phyloP scores from a whole-genome alignment of 2,888 invertebrate species.

The Ochlodes sylvanus region DNA sequence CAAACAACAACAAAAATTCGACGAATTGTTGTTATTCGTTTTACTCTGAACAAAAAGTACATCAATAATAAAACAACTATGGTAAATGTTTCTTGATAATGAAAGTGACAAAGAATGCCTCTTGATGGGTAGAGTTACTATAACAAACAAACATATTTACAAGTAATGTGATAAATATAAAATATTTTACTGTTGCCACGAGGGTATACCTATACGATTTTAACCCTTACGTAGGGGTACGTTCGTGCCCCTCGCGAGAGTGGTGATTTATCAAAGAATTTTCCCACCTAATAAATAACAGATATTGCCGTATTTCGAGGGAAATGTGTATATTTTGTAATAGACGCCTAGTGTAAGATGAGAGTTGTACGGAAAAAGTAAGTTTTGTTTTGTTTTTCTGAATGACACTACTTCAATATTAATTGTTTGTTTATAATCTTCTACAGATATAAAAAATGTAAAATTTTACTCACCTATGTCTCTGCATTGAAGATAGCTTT shows the following conservation, averaged over 20 bases:
- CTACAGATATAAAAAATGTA: too few relatives aligned
- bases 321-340: slow-evolving; percentile 41
- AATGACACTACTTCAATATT: background rate
- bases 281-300: slow-evolving; percentile 79
- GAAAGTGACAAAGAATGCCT: too few relatives aligned
- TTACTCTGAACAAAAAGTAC: too few relatives aligned
- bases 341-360: slow-evolving; percentile 46
- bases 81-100: too few relatives aligned
- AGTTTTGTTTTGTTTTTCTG: slow-evolving; percentile 11
- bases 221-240: slow-evolving; percentile 47
- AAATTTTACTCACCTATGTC: too few relatives aligned
- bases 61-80: too few relatives aligned
- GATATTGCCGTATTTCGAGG: slow-evolving; percentile 60
- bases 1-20: too few relatives aligned
- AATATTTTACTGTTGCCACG: slow-evolving; percentile 18
- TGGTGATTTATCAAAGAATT: slow-evolving; percentile 61
- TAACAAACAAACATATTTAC: slow-evolving; percentile 8
- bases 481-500: too few relatives aligned
- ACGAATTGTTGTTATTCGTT: too few relatives aligned
- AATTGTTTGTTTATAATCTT: too few relatives aligned
- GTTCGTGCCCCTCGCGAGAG: slow-evolving; percentile 45
- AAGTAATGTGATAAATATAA: slow-evolving; percentile 19
- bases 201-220: slow-evolving; percentile 22
- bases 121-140: background rate
- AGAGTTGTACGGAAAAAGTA: slow-evolving; percentile 4